Conservation (phyloP, 2,888 invertebrate genomes). For the Caenorhabditis becei region DNA sequence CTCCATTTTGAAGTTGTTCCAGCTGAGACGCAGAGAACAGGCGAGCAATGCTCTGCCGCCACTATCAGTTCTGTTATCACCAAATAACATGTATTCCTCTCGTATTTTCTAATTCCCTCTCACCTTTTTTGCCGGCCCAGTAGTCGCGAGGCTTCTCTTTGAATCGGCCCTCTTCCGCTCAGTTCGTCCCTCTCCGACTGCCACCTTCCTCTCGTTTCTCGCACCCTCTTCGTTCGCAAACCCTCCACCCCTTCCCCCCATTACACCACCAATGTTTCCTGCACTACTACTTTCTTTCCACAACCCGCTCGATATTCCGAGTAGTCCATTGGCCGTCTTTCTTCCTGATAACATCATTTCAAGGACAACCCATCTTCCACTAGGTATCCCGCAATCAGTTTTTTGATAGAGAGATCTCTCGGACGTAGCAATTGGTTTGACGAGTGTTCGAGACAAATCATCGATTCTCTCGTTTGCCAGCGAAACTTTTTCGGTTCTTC, state of each 20-base stretch:
- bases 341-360: constrained; percentile 23
- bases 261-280: constrained; percentile 47
- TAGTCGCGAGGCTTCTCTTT: constrained; percentile 12
- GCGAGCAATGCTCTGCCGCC: no score
- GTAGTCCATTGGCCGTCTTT: neutral
- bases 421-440: neutral
- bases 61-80: no score
- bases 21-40: no score
- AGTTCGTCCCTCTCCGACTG: constrained; percentile 32
- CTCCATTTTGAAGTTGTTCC: no score
- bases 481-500: neutral
- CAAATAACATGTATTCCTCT: neutral
- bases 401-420: neutral
- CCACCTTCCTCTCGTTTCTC: constrained; percentile 44
- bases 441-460: neutral
- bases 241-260: constrained; percentile 32
- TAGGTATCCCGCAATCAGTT: neutral
- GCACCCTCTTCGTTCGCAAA: constrained; percentile 45
- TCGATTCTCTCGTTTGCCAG: neutral
- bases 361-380: constrained; percentile 14
- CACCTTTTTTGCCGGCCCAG: neutral
- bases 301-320: constrained; percentile 6
- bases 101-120: neutral
- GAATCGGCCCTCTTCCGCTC: constrained; percentile 43
- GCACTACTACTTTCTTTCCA: constrained; percentile 28